These are phyloP conservation scores for Nebria ingens DNA, from an alignment of 1,140 invertebrate genomes.

Conservation along the genomic window DNA sequence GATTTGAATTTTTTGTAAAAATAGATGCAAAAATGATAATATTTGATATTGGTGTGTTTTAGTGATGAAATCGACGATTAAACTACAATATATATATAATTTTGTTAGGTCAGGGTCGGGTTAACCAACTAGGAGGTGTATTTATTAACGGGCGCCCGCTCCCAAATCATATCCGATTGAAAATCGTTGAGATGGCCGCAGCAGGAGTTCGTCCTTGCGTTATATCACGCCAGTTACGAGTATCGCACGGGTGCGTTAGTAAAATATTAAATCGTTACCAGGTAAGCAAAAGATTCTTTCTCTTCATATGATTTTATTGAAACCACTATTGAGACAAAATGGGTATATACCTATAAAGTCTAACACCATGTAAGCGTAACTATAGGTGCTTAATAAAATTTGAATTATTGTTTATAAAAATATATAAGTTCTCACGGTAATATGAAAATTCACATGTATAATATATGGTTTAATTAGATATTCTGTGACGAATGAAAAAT, in stretches of 20 bases:
- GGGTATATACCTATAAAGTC: not conserved
- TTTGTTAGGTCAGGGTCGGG: conserved; percentile 61
- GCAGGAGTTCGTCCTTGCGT: conserved; percentile 69
- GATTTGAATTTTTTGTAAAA: too few relatives aligned
- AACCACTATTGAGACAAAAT: not conserved
- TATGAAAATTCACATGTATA: too few relatives aligned
- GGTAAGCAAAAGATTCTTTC: too few relatives aligned
- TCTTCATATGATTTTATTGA: too few relatives aligned
- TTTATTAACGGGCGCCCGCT: conserved; percentile 76
- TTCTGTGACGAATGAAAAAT: too few relatives aligned
- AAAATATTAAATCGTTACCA: conserved; percentile 73
- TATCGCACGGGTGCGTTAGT: conserved; percentile 74
- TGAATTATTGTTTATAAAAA: not conserved
- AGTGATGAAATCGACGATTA: too few relatives aligned
- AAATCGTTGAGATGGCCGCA: conserved; percentile 75
- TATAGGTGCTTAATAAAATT: not conserved
- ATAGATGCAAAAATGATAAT: too few relatives aligned
- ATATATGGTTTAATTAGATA: too few relatives aligned
- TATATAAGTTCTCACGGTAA: too few relatives aligned
- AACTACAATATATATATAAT: conserved; percentile 16
- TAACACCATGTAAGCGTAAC: not conserved
- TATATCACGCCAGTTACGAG: conserved; percentile 66
- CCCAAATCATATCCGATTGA: conserved; percentile 65
- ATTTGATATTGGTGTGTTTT: too few relatives aligned
- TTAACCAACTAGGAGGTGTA: conserved; percentile 77